phyloP scores from a whole-genome alignment of 2,113 vertebrate species.

The Rhadina sibilatrix region DNA sequence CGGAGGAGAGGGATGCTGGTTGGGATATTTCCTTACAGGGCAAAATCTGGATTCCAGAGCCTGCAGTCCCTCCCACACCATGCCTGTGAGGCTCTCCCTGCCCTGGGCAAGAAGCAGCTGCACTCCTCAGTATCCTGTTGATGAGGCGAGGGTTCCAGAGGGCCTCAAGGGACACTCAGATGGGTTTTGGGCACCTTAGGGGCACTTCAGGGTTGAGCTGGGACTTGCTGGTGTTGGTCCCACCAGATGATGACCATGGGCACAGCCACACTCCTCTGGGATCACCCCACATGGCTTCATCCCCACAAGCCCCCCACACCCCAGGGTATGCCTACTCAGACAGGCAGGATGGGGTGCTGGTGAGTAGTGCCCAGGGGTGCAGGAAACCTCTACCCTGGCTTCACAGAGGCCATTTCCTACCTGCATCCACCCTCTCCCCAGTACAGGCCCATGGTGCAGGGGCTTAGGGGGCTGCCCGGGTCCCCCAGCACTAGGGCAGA shows the following conservation, averaged over 20 bases:
- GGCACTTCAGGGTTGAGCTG: background rate
- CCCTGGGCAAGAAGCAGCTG: background rate
- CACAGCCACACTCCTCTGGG: fast-evolving
- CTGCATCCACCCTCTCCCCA: fast-evolving
- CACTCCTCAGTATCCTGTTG: fast-evolving
- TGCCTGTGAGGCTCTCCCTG: background rate
- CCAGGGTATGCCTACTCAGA: fast-evolving
- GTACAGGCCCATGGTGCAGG: fast-evolving
- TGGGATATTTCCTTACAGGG: conserved; percentile 21
- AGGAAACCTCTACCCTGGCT: background rate
- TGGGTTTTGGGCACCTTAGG: fast-evolving
- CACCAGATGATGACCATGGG: fast-evolving
- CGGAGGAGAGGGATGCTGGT: background rate
- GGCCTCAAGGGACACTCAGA: fast-evolving
- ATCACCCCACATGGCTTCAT: fast-evolving
- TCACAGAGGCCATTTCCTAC: background rate
- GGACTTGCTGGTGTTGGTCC: fast-evolving
- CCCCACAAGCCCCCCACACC: background rate
- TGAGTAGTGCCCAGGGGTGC: fast-evolving
- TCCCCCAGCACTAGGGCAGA: background rate
- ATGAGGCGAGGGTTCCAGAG: fast-evolving
- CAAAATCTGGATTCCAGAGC: background rate
- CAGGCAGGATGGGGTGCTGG: too few species aligned
- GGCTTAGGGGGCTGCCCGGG: background rate
- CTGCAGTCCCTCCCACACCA: background rate